phyloP scores from a whole-genome alignment of 2,113 vertebrate species.

The Notechis scutatus region DNA sequence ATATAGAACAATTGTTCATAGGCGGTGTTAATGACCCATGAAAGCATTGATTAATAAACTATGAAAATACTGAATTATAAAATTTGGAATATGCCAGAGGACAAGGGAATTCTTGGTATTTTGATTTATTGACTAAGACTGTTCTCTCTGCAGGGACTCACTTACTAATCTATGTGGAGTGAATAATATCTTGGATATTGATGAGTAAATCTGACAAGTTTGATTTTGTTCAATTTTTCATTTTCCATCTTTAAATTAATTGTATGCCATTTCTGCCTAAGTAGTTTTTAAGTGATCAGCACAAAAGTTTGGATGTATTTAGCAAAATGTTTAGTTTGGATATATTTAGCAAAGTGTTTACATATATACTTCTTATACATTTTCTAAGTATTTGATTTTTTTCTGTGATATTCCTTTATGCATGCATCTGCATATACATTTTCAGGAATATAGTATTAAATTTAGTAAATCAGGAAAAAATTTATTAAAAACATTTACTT shows the following conservation, averaged over 20 bases:
- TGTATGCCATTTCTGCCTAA: neutral
- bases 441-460: neutral
- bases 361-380: no score
- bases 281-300: neutral
- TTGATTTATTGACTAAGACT: neutral
- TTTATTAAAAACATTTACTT: neutral
- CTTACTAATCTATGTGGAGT: neutral
- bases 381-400: no score
- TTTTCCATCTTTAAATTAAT: neutral
- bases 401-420: no score
- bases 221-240: neutral
- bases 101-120: neutral
- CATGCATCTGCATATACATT: no score
- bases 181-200: neutral
- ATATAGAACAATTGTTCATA: neutral
- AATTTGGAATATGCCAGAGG: neutral
- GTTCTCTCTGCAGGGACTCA: neutral
- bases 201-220: neutral
- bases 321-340: neutral
- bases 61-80: neutral
- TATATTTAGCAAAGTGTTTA: neutral
- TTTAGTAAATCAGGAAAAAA: neutral
- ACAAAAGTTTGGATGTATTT: neutral
- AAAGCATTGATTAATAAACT: neutral
- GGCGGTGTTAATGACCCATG: neutral